Base-by-base conservation (phyloP, 1,140 invertebrate species). In the Drosophila tropicalis region DNA sequence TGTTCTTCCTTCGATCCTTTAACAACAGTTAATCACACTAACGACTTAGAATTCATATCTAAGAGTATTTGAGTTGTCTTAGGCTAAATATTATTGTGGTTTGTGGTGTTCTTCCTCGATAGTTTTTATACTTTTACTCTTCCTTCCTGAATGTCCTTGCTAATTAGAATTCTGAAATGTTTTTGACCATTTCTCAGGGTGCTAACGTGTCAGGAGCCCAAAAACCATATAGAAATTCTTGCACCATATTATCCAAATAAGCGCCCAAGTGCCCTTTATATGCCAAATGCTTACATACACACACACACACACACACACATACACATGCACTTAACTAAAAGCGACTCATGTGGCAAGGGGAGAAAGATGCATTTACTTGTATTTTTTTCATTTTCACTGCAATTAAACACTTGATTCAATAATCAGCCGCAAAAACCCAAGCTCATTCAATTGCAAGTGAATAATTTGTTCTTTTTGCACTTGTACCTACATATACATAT, bases 371-470 rank as follows among this genome's bases (percentile, higher is more conserved):
- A 40, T 44, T 44, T 62, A 39, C 56, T 36, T 58, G 56, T 36
- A 36, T 58, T 58, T 36, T 25, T 25, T 25, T 3, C 32, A 58
- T 29, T 58, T 58, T 19, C 15, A 29, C 32, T 15, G 56, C 34
- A 58, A 58, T 62, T 44, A 41, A 44, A 47, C 61, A 62, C 39
- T 62, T 62, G 61, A 41, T 44, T 62, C 61, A 25, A 62, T 29
- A 62, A 62, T 62, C 61, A 32, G 61, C n/a, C 41, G 4, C 17
- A 6, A 9, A 19, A 6, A 68, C 19, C 34, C 13, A 32, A 25
- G 29, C 34, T 25, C 64, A 39, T 57, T 29, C 60, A 54, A 29
- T 39, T 34, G 41, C 29, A 64, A 15, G 29, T 17, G n/a, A 64
- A 54, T n/a, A 55, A 44, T 12, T 47, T 25, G 60, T 12, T 60